Conservation (phyloP, 1,140 invertebrate species). For the Papilio polytes region DNA sequence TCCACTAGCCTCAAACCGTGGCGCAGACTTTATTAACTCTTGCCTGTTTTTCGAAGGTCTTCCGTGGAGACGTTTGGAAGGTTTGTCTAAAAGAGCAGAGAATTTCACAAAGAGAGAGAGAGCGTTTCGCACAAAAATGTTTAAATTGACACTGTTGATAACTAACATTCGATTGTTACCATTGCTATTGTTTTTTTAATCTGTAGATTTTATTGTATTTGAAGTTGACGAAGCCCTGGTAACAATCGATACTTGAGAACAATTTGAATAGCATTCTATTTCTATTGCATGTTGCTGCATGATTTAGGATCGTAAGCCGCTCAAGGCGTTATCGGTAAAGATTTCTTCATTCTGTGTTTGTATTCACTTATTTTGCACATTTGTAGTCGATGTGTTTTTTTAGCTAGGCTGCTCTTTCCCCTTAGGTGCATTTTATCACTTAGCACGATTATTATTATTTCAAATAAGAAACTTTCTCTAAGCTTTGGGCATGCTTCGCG, state of each 20-base stretch:
- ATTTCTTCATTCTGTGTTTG: conserved; percentile 73
- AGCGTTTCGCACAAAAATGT: conserved; percentile 75
- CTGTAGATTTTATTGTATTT: conserved; percentile 42
- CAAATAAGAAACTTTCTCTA: conserved; percentile 76
- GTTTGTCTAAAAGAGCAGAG: conserved; percentile 84
- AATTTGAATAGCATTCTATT: conserved; percentile 71
- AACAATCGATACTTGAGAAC: conserved; percentile 64
- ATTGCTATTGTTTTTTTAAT: conserved; percentile 52
- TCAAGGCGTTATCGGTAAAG: conserved; percentile 81
- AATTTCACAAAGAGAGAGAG: conserved; percentile 70
- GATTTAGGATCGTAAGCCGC: conserved; percentile 80
- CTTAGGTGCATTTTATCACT: conserved; percentile 81
- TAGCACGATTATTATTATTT: conserved; percentile 83
- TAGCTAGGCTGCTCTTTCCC: conserved; percentile 82
- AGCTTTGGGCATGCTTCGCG: conserved; percentile 82
- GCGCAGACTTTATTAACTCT: conserved; percentile 78
- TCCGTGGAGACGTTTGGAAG: conserved; percentile 87
- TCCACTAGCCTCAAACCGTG: conserved; percentile 75
- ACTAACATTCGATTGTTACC: conserved; percentile 72
- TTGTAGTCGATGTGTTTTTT: conserved; percentile 81
- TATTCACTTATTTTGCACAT: conserved; percentile 83
- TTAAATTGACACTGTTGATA: conserved; percentile 66
- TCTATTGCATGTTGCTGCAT: conserved; percentile 82
- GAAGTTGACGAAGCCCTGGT: conserved; percentile 56
- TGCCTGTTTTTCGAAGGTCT: conserved; percentile 85